Evolutionary conservation across 2,888 invertebrate species (phyloP).

Genomic region (Drosophila seclusa): DNA sequence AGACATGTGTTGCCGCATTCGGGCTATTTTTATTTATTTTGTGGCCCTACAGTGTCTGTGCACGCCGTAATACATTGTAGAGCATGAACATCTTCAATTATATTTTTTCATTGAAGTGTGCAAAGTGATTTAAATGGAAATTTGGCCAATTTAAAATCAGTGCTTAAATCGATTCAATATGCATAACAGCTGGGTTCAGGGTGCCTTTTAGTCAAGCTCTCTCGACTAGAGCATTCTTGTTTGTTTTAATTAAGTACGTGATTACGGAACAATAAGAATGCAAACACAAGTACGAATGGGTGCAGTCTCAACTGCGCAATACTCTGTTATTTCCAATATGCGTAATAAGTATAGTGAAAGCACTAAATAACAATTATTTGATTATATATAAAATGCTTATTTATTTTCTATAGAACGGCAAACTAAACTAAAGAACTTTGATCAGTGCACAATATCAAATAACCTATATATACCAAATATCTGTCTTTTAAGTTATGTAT

Average conservation of each 20-base stretch:
- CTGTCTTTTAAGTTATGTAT: not conserved
- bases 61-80: not conserved
- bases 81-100: not conserved
- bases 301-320: not conserved
- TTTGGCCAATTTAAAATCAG: not conserved
- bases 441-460: not conserved
- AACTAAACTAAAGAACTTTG: not conserved
- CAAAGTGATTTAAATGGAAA: not conserved
- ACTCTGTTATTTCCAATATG: not conserved
- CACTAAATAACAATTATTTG: not conserved
- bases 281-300: not conserved
- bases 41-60: not conserved
- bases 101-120: not conserved
- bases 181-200: not conserved
- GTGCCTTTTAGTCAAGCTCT: not conserved
- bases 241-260: not conserved
- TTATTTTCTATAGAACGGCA: not conserved
- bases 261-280: not conserved
- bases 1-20: not conserved
- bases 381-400: not conserved
- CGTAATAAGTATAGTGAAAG: not conserved
- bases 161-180: not conserved
- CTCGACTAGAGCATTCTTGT: not conserved
- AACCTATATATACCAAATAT: not conserved
- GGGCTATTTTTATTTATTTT: not conserved